Conservation (phyloP, 2,797 vertebrate species). For the Thunnus albacares region DNA sequence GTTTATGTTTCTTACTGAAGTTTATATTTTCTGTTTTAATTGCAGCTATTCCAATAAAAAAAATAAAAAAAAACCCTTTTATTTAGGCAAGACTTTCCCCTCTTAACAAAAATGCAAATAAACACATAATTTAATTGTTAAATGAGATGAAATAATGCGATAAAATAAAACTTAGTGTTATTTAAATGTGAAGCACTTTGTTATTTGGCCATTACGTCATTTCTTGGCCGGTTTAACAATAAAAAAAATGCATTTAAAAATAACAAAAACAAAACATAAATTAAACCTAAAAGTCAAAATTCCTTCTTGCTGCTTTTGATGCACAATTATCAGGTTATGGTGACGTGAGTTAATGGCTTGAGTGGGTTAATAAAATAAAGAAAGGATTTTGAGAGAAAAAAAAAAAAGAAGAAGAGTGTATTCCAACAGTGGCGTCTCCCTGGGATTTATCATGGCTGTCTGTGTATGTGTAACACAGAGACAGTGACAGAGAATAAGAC, state of each 20-base stretch:
- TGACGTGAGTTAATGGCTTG: constrained; percentile 1
- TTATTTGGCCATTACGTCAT: not conserved
- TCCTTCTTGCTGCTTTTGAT: not conserved
- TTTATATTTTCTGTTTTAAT: constrained; percentile 17
- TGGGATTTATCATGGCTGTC: constrained; percentile 82
- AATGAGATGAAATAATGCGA: not conserved
- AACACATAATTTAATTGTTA: constrained; percentile 1
- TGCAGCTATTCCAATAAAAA: not conserved
- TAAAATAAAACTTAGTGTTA: not conserved
- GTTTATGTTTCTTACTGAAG: not conserved
- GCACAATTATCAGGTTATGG: not conserved
- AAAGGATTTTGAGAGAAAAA: constrained; percentile 17
- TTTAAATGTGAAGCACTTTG: not conserved
- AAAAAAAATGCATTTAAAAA: constrained; percentile 13
- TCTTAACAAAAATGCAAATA: constrained; percentile 1
- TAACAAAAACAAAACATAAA: not conserved
- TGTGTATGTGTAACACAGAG: constrained; percentile 76
- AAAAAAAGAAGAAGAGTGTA: constrained; percentile 18
- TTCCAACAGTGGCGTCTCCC: constrained; percentile 62
- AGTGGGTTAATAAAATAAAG: constrained; percentile 48
- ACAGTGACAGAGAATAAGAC: constrained; percentile 48
- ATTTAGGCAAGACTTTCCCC: not conserved
- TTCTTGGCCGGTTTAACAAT: constrained; percentile 23
- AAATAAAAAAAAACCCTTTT: not conserved
- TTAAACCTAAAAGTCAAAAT: not conserved